A percentile compares a stretch with the other conserved stretches of the same genome.
Evolutionary conservation across 2,888 invertebrate genomes (phyloP).

Genomic region (Rosalia funebris): DNA sequence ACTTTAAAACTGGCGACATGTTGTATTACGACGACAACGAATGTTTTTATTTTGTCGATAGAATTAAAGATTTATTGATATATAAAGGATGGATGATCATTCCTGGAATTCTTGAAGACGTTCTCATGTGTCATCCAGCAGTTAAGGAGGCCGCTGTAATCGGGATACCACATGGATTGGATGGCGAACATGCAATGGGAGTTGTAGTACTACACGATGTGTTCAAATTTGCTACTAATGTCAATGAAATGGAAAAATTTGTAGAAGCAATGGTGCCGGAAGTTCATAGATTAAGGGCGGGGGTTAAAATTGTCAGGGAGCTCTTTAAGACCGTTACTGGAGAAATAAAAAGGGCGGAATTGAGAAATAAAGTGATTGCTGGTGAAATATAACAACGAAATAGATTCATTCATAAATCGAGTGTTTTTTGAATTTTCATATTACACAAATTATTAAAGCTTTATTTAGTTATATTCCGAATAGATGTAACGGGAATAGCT

Average conservation of each 20-base stretch:
- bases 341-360: too few relatives aligned
- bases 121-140: constrained; percentile 49
- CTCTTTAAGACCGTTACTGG: constrained; percentile 31
- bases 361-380: too few relatives aligned
- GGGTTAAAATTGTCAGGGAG: constrained; percentile 29
- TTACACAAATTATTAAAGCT: too few relatives aligned
- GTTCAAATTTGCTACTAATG: constrained; percentile 51
- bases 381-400: too few relatives aligned
- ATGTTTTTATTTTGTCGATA: constrained; percentile 64
- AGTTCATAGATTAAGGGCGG: too few relatives aligned
- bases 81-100: constrained; percentile 65
- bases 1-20: constrained; percentile 66
- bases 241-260: constrained; percentile 60
- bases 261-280: constrained; percentile 30
- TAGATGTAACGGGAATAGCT: too few relatives aligned
- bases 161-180: constrained; percentile 74
- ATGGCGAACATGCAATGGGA: constrained; percentile 74
- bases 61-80: constrained; percentile 66
- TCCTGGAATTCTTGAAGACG: constrained; percentile 48
- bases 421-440: too few relatives aligned
- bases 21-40: constrained; percentile 64
- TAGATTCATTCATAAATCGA: too few relatives aligned
- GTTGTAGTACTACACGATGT: constrained; percentile 32
- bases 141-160: constrained; percentile 48
- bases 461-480: too few relatives aligned